Conservation (phyloP, 2,888 invertebrate genomes). For the Ernsta delagoae region DNA sequence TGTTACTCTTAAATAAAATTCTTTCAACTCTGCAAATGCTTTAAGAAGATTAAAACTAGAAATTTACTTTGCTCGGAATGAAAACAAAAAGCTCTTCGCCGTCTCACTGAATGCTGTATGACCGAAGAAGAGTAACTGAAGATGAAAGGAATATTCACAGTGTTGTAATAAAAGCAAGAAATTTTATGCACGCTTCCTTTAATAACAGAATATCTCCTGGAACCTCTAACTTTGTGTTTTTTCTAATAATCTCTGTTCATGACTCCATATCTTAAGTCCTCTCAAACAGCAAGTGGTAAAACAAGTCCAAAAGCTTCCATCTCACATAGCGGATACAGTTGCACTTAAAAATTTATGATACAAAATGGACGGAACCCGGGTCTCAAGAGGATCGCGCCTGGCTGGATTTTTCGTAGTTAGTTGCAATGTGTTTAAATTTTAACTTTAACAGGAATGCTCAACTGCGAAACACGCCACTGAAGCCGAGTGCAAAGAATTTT, state of each 20-base stretch:
- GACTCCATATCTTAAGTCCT: not conserved
- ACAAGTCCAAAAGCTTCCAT: slow-evolving; percentile 14
- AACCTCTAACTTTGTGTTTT: not conserved
- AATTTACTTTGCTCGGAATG: slow-evolving; percentile 38
- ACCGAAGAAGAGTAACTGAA: slow-evolving; percentile 6
- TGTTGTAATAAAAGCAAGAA: not conserved
- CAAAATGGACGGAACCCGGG: slow-evolving; percentile 44
- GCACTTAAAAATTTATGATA: slow-evolving; percentile 44
- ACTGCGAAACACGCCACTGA: slow-evolving; percentile 50
- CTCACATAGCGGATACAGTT: slow-evolving; percentile 30
- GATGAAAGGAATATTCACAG: slow-evolving; percentile 9
- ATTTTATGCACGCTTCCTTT: not conserved
- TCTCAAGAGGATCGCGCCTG: slow-evolving; percentile 48
- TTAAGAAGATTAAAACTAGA: slow-evolving; percentile 39
- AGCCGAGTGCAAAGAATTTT: slow-evolving; percentile 55
- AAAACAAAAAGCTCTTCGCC: slow-evolving; percentile 38
- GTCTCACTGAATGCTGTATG: slow-evolving; percentile 10
- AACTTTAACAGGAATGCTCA: slow-evolving; percentile 55
- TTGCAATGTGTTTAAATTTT: slow-evolving; percentile 59
- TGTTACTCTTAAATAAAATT: slow-evolving; percentile 37
- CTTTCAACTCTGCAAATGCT: slow-evolving; percentile 38
- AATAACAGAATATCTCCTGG: not conserved
- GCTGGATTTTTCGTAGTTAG: slow-evolving; percentile 49
- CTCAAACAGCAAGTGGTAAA: slow-evolving; percentile 5
- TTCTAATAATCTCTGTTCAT: not conserved